Evolutionary conservation across 2,113 vertebrate genomes (phyloP).

Genomic region (Lota lota): DNA sequence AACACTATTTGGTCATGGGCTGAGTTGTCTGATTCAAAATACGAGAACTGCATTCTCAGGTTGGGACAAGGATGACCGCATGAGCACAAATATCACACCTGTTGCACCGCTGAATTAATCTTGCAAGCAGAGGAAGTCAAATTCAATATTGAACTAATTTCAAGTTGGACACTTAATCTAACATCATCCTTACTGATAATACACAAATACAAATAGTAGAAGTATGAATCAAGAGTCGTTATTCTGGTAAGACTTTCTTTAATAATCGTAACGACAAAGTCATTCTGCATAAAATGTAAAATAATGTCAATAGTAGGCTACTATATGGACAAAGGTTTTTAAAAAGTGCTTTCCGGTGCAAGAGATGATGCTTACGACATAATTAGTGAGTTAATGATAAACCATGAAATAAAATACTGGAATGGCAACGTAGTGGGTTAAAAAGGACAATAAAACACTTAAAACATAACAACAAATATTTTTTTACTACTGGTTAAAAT

Average conservation of each 20-base stretch:
- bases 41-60: too few species aligned
- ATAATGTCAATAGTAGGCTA: conserved; percentile 39
- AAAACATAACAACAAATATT: conserved; percentile 31
- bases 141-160: too few species aligned
- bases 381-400: conserved; percentile 40
- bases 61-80: too few species aligned
- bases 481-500: conserved; percentile 21
- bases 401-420: conserved; percentile 51
- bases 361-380: conserved; percentile 49
- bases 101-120: too few species aligned
- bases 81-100: too few species aligned
- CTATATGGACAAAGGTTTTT: conserved; percentile 41
- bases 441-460: conserved; percentile 19
- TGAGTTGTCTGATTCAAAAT: too few species aligned
- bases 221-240: too few species aligned
- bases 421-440: conserved; percentile 24
- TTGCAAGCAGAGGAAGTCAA: too few species aligned
- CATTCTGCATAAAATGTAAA: conserved; percentile 63
- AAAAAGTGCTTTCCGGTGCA: conserved; percentile 69
- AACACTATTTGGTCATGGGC: too few species aligned
- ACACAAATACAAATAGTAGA: neutral
- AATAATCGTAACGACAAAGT: conserved; percentile 68
- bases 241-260: conserved; percentile 57
- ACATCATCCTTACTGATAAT: neutral
- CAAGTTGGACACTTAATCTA: too few species aligned